Evolutionary conservation across 2,888 invertebrate species (phyloP), one percentile per base, ranked within the genome.

Genomic region (Drosophila neonasuta): DNA sequence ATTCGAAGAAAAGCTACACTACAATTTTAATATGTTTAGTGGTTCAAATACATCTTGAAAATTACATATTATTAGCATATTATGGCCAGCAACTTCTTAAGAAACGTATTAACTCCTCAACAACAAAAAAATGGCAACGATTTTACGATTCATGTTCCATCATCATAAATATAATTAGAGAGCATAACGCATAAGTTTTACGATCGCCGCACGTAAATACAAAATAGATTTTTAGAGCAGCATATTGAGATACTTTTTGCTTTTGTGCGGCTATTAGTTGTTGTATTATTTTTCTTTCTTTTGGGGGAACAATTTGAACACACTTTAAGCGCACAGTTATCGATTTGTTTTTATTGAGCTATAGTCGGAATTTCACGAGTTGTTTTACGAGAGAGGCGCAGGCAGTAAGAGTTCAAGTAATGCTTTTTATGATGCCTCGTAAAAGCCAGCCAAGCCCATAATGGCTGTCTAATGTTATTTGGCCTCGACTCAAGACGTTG

Each of bases 391-490:
- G 73, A 57, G 65, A 62, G 68, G 75, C 72, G 63, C 69, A 72
- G 80, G 63, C 69, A 72, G 32, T 10, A 32, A 11, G 34, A 36
- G 80, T 75, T 77, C 68, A 65, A 71, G 75, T 68, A 85, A 81
- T 70, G 80, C 75, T 67, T 80, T 86, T 81, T 86, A 83, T 83
- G 82, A 68, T 60, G 51, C 58, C 54, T 85, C 85, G 85, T 85
- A 85, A 80, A 80, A 82, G 62, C 59, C 58, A 77, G 74, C 82
- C 80, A 70, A 74, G 80, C 80, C 80, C 71, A 67, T 86, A 86
- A 82, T 80, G 71, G 86, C 75, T 83, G 86, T 80, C 86, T 82
- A 83, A 86, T 86, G 86, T 57, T 69, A 63, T 77, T 86, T 82
- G 71, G 63, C 54, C 67, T 52, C 67, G 32, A 9, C 20, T 9